A percentile compares a stretch with the other conserved stretches of the same genome.
Evolutionary conservation across 2,888 invertebrate species (phyloP).

Genomic region (Malthinus flaveolus): DNA sequence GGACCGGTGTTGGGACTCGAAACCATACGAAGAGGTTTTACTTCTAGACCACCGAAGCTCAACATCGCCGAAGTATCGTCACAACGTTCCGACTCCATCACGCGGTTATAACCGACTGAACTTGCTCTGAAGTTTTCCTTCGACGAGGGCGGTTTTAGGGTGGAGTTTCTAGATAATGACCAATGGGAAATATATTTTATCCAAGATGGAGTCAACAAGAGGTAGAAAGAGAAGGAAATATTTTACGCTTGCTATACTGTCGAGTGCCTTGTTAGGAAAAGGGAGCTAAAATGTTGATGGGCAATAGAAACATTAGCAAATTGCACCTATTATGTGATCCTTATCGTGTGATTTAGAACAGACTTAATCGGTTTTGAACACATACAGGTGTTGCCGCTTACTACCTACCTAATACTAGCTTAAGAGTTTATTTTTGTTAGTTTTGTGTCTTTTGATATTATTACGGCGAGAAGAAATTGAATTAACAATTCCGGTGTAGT

Average conservation of each 20-base stretch:
- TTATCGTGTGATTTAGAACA: constrained; percentile 18
- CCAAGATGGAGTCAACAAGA: constrained; percentile 35
- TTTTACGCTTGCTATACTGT: constrained; percentile 19
- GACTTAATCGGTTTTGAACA: constrained; percentile 14
- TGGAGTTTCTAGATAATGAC: constrained; percentile 36
- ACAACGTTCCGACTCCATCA: constrained; percentile 61
- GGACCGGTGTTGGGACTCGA: constrained; percentile 56
- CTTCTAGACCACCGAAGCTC: constrained; percentile 59
- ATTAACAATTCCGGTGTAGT: too few species aligned
- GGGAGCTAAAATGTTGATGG: constrained; percentile 28
- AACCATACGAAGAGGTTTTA: constrained; percentile 52
- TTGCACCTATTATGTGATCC: constrained; percentile 28
- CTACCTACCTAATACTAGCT: background rate
- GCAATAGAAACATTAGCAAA: constrained; percentile 30
- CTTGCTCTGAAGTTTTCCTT: constrained; percentile 54
- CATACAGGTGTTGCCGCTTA: constrained; percentile 14
- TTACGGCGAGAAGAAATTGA: too few species aligned
- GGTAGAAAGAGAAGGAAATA: constrained; percentile 16
- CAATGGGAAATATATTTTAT: constrained; percentile 32
- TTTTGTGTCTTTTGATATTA: too few species aligned
- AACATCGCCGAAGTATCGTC: constrained; percentile 56
- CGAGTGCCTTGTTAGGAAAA: constrained; percentile 22
- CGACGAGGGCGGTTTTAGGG: constrained; percentile 46
- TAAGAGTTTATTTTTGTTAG: too few species aligned
- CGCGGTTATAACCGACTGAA: constrained; percentile 57